phyloP scores from a whole-genome alignment of 64 coral and sea anemone species.

The Dendronephthya gigantea region DNA sequence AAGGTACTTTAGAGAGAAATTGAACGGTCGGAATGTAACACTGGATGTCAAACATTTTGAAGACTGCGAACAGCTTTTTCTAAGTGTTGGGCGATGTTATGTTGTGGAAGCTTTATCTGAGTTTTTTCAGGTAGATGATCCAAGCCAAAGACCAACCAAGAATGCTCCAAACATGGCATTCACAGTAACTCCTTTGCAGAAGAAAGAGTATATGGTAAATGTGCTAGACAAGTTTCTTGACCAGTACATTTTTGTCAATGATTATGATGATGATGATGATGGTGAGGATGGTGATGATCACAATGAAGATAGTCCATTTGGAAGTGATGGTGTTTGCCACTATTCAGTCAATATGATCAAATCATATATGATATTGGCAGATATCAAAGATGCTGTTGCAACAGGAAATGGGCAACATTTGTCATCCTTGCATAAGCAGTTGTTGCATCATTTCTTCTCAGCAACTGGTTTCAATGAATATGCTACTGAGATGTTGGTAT shows the following conservation, averaged over 20 bases:
- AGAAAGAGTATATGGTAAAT: not conserved
- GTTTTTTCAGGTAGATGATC: slow-evolving; percentile 12
- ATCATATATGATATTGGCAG: not conserved
- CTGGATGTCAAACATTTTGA: slow-evolving; percentile 1
- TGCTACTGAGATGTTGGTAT: not conserved
- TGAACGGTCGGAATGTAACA: not conserved
- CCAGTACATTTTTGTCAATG: slow-evolving; percentile 13
- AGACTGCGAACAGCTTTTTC: slow-evolving; percentile 11
- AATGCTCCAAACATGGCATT: not conserved
- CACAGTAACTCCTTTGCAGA: not conserved
- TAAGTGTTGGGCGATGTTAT: not conserved
- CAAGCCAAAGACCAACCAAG: not conserved
- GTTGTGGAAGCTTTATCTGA: not conserved
- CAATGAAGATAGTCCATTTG: not conserved
- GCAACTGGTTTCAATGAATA: slow-evolving; percentile 1
- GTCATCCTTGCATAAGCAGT: slow-evolving; percentile 1
- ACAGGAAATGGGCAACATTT: not conserved
- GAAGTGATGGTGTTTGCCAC: not conserved
- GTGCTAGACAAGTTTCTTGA: slow-evolving; percentile 11
- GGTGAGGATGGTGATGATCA: not conserved
- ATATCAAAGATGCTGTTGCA: not conserved
- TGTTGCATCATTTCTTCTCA: not conserved
- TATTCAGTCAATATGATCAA: slow-evolving; percentile 6
- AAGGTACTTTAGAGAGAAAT: not conserved
- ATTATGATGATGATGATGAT: not conserved